A percentile compares a stretch with the other conserved stretches of the same genome.
phyloP scores from a whole-genome alignment of 2,888 invertebrate species.

The Limenitis camilla region DNA sequence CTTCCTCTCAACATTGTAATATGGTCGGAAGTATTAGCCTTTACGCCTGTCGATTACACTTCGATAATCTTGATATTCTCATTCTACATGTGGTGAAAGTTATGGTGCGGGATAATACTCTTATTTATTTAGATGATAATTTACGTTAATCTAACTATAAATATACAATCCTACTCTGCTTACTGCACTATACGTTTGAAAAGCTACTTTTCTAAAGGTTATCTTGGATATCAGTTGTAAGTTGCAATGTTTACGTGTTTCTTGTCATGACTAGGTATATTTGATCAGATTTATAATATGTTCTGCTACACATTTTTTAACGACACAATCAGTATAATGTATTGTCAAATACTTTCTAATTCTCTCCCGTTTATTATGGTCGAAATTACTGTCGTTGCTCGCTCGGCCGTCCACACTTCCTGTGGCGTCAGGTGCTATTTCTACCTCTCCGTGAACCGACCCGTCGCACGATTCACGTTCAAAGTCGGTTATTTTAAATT shows the following conservation, averaged over 20 bases:
- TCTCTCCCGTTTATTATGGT: conserved; percentile 16
- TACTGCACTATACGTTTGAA: no score
- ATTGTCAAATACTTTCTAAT: conserved; percentile 7
- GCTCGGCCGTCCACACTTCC: conserved; percentile 55
- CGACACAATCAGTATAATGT: no score
- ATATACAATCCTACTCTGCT: no score
- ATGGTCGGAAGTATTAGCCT: conserved; percentile 51
- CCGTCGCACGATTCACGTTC: conserved; percentile 55
- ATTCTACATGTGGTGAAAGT: conserved; percentile 55
- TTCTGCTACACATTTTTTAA: neutral
- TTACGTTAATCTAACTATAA: conserved; percentile 21
- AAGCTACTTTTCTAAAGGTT: no score
- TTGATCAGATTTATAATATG: no score
- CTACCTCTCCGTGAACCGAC: conserved; percentile 58
- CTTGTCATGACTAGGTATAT: no score
- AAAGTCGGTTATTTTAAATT: conserved; percentile 54
- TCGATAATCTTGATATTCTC: conserved; percentile 57
- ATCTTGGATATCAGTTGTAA: no score
- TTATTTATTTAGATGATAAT: conserved; percentile 20
- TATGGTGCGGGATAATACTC: conserved; percentile 28
- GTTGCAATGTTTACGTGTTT: no score
- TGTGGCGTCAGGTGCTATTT: conserved; percentile 64
- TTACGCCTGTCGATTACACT: conserved; percentile 55
- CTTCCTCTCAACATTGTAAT: conserved; percentile 39
- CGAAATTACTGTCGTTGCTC: conserved; percentile 28